phyloP scores from a whole-genome alignment of 2,113 vertebrate species.

The Otis tarda region DNA sequence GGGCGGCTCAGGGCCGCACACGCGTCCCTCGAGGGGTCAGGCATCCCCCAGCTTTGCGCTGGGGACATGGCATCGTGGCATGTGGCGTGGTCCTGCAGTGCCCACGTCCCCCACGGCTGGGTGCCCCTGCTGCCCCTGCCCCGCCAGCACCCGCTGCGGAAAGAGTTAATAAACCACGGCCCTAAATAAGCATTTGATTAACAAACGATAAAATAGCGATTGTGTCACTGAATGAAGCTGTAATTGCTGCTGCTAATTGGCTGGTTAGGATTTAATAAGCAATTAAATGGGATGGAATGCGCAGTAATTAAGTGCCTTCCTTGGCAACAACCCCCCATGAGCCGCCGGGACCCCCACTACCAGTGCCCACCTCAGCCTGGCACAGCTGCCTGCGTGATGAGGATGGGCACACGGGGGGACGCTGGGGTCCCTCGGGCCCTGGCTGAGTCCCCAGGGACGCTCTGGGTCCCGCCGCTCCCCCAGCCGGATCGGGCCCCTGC shows the following conservation, averaged over 20 bases:
- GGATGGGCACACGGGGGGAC: not conserved
- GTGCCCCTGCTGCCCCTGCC: not conserved
- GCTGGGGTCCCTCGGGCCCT: not conserved
- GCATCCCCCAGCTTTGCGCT: not conserved
- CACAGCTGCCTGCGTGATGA: rapidly evolving
- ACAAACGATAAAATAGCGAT: conserved; percentile 86
- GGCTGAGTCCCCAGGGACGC: not conserved
- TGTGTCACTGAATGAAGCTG: conserved; percentile 84
- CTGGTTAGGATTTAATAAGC: conserved; percentile 90
- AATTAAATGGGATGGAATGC: conserved; percentile 86
- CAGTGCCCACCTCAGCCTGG: not conserved
- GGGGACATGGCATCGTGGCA: not conserved
- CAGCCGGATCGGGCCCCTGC: not conserved
- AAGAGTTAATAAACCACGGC: conserved; percentile 78
- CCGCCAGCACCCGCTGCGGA: not conserved
- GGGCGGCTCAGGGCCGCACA: not conserved
- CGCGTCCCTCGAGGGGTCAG: rapidly evolving
- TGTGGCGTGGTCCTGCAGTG: not conserved
- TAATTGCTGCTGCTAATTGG: conserved; percentile 89
- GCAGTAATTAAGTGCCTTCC: conserved; percentile 78
- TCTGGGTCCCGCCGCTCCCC: not conserved
- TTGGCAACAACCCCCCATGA: conserved; percentile 21
- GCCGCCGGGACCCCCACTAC: not conserved
- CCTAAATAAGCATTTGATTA: conserved; percentile 88
- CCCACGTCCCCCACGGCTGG: rapidly evolving